Percentiles rank a stretch among this genome's conserved stretches.
phyloP scores from a whole-genome alignment of 2,113 vertebrate genomes.

The Pachyramphus minor region DNA sequence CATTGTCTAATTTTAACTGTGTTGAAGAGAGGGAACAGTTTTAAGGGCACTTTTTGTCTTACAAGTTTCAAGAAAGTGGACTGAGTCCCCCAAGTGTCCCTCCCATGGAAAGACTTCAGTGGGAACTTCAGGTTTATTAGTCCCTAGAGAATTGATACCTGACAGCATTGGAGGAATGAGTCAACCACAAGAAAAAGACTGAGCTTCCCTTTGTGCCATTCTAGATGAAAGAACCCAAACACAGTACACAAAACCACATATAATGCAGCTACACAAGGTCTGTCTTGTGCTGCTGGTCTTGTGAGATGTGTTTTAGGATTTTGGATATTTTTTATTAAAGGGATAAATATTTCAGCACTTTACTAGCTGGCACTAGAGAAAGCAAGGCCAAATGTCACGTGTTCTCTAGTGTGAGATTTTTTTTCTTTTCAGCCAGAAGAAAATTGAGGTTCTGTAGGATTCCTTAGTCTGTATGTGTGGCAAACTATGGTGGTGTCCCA shows the following conservation, averaged over 20 bases:
- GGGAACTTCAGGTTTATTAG: neutral
- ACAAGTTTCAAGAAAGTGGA: neutral
- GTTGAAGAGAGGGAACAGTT: neutral
- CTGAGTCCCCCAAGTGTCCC: neutral
- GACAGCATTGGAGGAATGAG: neutral
- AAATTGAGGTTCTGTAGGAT: neutral
- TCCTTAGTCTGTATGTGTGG: neutral
- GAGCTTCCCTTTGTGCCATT: neutral
- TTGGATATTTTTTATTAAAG: neutral
- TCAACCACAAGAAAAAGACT: neutral
- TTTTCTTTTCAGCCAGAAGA: neutral
- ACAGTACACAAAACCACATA: accelerated
- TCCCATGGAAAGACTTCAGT: neutral
- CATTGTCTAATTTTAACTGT: neutral
- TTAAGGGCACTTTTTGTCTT: neutral
- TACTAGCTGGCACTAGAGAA: neutral
- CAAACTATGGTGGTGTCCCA: neutral
- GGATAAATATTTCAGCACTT: neutral
- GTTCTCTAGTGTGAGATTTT: neutral
- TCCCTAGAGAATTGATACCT: neutral
- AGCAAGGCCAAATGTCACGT: neutral
- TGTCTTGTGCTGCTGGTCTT: neutral
- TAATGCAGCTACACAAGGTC: neutral
- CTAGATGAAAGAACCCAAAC: neutral
- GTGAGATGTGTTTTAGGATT: neutral